phyloP scores from a whole-genome alignment of 2,113 vertebrate species.

The Syngnathus floridae region DNA sequence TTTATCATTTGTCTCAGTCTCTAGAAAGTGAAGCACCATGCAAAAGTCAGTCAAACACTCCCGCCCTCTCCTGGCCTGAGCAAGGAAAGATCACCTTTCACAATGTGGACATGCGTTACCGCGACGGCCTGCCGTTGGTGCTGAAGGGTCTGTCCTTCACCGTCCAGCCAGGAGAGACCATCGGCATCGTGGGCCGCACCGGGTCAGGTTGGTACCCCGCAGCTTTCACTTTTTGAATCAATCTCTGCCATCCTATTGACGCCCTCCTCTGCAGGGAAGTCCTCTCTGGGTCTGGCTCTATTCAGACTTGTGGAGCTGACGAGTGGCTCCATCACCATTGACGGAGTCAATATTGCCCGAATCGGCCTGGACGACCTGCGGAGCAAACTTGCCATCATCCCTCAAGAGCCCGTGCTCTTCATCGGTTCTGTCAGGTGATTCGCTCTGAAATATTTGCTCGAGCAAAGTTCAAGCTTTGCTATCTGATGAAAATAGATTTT shows the following conservation, averaged over 20 bases:
- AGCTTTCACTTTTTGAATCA: neutral
- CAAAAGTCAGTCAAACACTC: conserved; percentile 39
- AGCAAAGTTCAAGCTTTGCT: neutral
- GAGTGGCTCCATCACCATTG: conserved; percentile 70
- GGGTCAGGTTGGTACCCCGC: conserved; percentile 69
- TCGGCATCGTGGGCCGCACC: conserved; percentile 77
- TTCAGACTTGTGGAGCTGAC: conserved; percentile 75
- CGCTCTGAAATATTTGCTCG: neutral
- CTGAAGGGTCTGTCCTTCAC: conserved; percentile 73
- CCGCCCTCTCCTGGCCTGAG: conserved; percentile 69
- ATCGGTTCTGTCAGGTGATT: conserved; percentile 73
- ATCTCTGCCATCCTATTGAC: neutral
- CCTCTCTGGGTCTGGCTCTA: conserved; percentile 71
- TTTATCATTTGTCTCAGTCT: conserved; percentile 51
- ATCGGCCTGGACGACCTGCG: conserved; percentile 73
- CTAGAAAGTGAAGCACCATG: conserved; percentile 67
- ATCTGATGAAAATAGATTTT: neutral
- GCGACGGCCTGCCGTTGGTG: conserved; percentile 67
- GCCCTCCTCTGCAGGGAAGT: conserved; percentile 66
- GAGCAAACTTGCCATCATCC: conserved; percentile 77
- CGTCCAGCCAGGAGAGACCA: conserved; percentile 69
- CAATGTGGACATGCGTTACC: conserved; percentile 75
- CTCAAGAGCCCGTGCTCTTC: conserved; percentile 77
- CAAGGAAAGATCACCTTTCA: conserved; percentile 69
- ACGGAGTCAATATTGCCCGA: conserved; percentile 68